Conservation (phyloP, 2,113 vertebrate genomes). For the Channa maculata region DNA sequence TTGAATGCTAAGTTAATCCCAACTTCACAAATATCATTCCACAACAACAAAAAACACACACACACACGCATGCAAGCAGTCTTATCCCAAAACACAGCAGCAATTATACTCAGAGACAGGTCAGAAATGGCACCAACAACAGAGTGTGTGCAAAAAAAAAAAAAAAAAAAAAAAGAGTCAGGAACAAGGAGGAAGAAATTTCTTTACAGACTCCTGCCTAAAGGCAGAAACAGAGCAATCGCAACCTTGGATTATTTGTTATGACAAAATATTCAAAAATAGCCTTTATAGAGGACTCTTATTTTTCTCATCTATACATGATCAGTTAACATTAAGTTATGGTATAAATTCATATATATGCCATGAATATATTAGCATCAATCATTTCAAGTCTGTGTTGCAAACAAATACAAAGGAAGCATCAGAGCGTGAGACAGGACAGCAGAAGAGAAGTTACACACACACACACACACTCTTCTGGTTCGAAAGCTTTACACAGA, state of each 20-base stretch:
- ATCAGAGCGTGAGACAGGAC: conserved; percentile 38
- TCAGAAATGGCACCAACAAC: conserved; percentile 59
- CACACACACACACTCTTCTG: conserved; percentile 26
- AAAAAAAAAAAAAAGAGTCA: not conserved
- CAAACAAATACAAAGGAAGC: conserved; percentile 55
- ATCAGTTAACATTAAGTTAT: conserved; percentile 79
- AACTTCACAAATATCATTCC: conserved; percentile 28
- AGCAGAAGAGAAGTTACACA: conserved; percentile 68
- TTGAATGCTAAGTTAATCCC: conserved; percentile 19
- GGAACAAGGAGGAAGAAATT: conserved; percentile 31
- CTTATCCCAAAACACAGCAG: conserved; percentile 64
- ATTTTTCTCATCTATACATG: conserved; percentile 74
- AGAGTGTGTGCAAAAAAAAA: conserved; percentile 10
- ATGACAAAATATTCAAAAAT: conserved; percentile 84
- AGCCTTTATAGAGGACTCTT: conserved; percentile 75
- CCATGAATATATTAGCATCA: conserved; percentile 76
- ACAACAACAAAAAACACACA: conserved; percentile 28
- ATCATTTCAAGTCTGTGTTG: conserved; percentile 78
- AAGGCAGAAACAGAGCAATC: conserved; percentile 53
- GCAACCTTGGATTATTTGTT: conserved; percentile 69
- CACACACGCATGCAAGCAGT: conserved; percentile 1
- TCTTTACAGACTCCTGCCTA: conserved; percentile 65
- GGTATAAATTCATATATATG: conserved; percentile 69
- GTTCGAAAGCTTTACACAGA: conserved; percentile 27
- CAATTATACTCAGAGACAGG: conserved; percentile 47